phyloP scores from a whole-genome alignment of 2,888 invertebrate species.

The Drosophila melanosoma region DNA sequence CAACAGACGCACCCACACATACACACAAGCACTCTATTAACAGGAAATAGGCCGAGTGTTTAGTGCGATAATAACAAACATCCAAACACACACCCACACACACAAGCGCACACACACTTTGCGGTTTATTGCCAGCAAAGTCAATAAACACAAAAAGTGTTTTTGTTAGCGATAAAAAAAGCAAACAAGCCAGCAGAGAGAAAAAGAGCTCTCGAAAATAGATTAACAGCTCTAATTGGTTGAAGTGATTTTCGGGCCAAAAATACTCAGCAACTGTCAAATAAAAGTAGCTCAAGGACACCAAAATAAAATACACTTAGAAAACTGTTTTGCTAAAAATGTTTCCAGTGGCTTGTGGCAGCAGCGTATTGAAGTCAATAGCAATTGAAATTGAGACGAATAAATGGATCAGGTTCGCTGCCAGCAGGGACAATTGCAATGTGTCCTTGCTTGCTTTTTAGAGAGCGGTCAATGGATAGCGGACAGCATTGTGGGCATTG shows the following conservation, averaged over 20 bases:
- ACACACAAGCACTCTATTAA: slow-evolving; percentile 1
- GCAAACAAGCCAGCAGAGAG: not conserved
- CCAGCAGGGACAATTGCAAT: slow-evolving; percentile 20
- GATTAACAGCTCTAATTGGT: slow-evolving; percentile 71
- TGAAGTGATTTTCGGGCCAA: slow-evolving; percentile 63
- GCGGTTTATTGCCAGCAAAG: slow-evolving; percentile 49
- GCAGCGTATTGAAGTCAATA: slow-evolving; percentile 18
- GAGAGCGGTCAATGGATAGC: slow-evolving; percentile 8
- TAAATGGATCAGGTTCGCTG: slow-evolving; percentile 35
- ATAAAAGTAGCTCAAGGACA: slow-evolving; percentile 55
- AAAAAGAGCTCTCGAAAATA: slow-evolving; percentile 43
- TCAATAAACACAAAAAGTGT: slow-evolving; percentile 60
- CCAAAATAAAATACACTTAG: not conserved
- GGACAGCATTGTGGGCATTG: slow-evolving; percentile 34
- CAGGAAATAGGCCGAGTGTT: slow-evolving; percentile 29
- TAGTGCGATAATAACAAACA: slow-evolving; percentile 28
- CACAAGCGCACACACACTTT: slow-evolving; percentile 2
- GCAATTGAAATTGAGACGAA: slow-evolving; percentile 59
- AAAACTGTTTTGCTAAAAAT: slow-evolving; percentile 11
- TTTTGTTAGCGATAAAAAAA: slow-evolving; percentile 38
- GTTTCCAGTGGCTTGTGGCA: slow-evolving; percentile 29
- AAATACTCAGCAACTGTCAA: slow-evolving; percentile 31
- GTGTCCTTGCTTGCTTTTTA: slow-evolving; percentile 44
- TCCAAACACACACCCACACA: slow-evolving; percentile 3
- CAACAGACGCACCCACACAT: not conserved